Evolutionary conservation across 2,797 vertebrate genomes (phyloP), one percentile per base, ranked within the genome.

Genomic region (Meriones psammophilus): DNA sequence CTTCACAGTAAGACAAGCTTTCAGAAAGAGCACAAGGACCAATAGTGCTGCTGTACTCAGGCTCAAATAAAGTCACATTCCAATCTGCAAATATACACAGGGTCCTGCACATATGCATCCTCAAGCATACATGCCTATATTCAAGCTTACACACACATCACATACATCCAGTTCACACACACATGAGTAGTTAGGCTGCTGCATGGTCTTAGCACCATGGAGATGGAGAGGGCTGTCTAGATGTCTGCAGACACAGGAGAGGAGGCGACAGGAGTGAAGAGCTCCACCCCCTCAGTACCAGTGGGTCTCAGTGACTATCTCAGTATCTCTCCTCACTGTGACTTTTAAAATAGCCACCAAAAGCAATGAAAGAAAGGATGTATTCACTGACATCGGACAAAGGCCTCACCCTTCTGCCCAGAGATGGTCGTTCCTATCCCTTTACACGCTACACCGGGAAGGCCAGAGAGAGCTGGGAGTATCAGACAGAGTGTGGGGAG

Each of bases 61-160:
- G 2, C 10, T 30, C 39, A 28, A 2, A 12, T 28, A 36, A 39
- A 87, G 33, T 17, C 33, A 10, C 5, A 26, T 22, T 69, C 68
- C 58, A 33, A 71, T 2, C 3, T 1, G 3, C 3, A 8, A 14
- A 15, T 4, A 13, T 28, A n/a, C 2, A 1, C 0, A 0, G 9
- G 69, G 20, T 42, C 64, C 64, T 50, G n/a, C 5, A 36, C 62
- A 68, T 20, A 5, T 5, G 58, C 7, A 24, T 30, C 12, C 64
- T 18, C 24, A 30, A 30, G 30, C 64, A 66, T 46, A 87, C 33
- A 20, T 1, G 5, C 1, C 30, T 6, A 1, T 33, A 18, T 46
- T 66, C 88, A 89, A 18, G 7, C 36, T 42, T 5, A 28, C 8
- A 60, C 8, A 60, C 56, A 17, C 39, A 22, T 8, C 15, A 46